Base-by-base conservation (phyloP, 2,113 vertebrate genomes). In the Neolamprologus tretocephalus region DNA sequence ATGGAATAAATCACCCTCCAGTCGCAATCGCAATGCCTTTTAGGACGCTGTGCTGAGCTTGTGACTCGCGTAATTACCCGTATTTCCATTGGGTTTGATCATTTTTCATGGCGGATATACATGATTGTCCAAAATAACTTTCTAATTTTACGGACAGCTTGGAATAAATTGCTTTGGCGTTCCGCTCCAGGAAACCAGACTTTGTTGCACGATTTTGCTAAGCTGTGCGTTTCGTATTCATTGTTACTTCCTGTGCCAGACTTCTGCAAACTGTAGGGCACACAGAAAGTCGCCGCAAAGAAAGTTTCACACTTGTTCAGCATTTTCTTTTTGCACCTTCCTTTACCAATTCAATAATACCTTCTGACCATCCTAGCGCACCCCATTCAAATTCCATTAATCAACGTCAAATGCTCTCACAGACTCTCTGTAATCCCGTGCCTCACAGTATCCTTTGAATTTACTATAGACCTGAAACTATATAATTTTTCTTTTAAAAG, bases 211-310 rank as follows among this genome's bases (percentile, higher is more conserved):
- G 84, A 4, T 78, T 93, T 80, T 84, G 84, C 87, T 54, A 42
- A 73, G 47, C 58, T 78, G 17, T 90, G 84, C 86, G 14, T 90
- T 92, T 93, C 49, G n/a, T 40, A 55, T 84, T 83, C 61, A 86
- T 9, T 7, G 10, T 35, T 54, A 3, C 51, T 84, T 68, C 54
- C 73, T 63, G 63, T 81, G 37, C 53, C 42, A 61, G 55, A 37
- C 16, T 57, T 28, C 45, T 66, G 21, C 37, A 81, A 23, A 14
- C 23, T 40, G 10, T 47, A 13, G 51, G 21, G 42, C 51, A 37
- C 31, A 86, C 58, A 90, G 54, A 14, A 80, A 78, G 73, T 84
- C 47, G 63, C 4, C 61, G 55, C 49, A 57, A 86, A 87, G 84
- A 73, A 47, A 79, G 16, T 37, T 85, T 85, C 33, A 37, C 81